Evolutionary conservation across 2,113 vertebrate species (phyloP).

Genomic region (Heteronetta atricapilla): DNA sequence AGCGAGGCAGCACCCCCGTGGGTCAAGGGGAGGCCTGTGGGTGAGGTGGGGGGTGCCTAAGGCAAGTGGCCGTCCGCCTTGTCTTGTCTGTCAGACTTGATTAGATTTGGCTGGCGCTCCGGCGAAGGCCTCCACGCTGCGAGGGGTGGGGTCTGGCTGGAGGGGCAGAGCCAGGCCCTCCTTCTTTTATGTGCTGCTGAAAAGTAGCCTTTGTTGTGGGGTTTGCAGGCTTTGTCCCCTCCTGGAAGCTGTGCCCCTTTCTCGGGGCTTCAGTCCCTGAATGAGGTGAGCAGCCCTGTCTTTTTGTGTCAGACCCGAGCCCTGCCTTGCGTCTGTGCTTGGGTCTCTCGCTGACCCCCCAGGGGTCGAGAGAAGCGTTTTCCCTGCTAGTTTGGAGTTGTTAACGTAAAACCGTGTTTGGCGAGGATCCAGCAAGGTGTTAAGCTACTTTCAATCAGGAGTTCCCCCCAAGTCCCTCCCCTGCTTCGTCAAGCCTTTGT

Average conservation of each 20-base stretch:
- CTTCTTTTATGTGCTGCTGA: slow-evolving; percentile 46
- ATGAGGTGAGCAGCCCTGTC: background rate
- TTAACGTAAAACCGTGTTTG: slow-evolving; percentile 9
- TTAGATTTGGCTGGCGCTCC: slow-evolving; percentile 29
- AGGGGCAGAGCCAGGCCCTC: slow-evolving; percentile 31
- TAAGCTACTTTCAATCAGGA: background rate
- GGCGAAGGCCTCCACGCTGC: slow-evolving; percentile 13
- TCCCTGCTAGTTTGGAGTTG: background rate
- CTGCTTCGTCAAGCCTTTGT: background rate
- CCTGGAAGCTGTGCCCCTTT: slow-evolving; percentile 13
- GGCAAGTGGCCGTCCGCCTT: background rate
- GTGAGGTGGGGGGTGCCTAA: background rate
- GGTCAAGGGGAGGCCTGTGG: background rate
- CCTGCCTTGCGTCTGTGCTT: background rate
- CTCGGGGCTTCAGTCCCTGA: background rate
- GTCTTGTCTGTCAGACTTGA: slow-evolving; percentile 35
- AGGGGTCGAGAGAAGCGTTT: background rate
- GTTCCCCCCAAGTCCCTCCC: background rate
- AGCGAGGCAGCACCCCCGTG: background rate
- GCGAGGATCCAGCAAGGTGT: slow-evolving; percentile 28
- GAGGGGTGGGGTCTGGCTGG: slow-evolving; percentile 53
- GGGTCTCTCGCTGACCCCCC: background rate
- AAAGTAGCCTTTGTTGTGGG: slow-evolving; percentile 59
- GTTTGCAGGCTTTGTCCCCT: slow-evolving; percentile 34
- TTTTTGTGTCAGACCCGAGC: background rate